Evolutionary conservation across 2,113 vertebrate genomes (phyloP), one percentile per base, ranked within the genome.

Genomic region (Podiceps cristatus): DNA sequence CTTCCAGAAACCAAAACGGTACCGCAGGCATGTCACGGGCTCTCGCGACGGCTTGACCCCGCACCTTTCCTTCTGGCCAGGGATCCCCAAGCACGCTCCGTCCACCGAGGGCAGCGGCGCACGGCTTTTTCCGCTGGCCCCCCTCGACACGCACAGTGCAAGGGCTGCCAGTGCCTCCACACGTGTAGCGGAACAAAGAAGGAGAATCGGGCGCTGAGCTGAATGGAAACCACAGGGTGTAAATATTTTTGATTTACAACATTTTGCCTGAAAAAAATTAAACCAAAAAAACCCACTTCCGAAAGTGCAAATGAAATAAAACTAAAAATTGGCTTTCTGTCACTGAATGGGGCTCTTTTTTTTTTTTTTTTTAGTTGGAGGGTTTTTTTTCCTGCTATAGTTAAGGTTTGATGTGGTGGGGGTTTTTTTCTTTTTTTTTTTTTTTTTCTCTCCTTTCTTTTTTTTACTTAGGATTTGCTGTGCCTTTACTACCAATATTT

Each of bases 271-370:
- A 87, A 93, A 87, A 97, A 98, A 97, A 97, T 50, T 53, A 83
- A 97, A 96, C 16, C 6, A 20, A 92, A 95, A 95, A 93, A 97
- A 97, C 95, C 23, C 28, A 95, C 82, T 94, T 97, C 91, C 88
- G 73, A 96, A 97, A 97, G 97, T 97, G 97, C 95, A 97, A 97
- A 91, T 74, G 55, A 87, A 96, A 97, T n/a, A n/a, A n/a, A n/a
- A n/a, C n/a, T 62, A 82, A 28, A 93, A 94, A 63, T 45, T 19
- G 53, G 74, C 68, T 89, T 97, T 82, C 88, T 28, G 10, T 91
- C 85, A 63, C 77, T 94, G 94, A 97, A 94, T 10, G 28, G 33
- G 68, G 23, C 3, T 18, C 16, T 63, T 8, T 62, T 47, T 33
- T 42, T 55, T 56, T 9, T 53, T 31, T 25, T 45, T 55, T 35